Conservation (phyloP, 2,113 vertebrate species). For the Hydrochoerus hydrochaeris region DNA sequence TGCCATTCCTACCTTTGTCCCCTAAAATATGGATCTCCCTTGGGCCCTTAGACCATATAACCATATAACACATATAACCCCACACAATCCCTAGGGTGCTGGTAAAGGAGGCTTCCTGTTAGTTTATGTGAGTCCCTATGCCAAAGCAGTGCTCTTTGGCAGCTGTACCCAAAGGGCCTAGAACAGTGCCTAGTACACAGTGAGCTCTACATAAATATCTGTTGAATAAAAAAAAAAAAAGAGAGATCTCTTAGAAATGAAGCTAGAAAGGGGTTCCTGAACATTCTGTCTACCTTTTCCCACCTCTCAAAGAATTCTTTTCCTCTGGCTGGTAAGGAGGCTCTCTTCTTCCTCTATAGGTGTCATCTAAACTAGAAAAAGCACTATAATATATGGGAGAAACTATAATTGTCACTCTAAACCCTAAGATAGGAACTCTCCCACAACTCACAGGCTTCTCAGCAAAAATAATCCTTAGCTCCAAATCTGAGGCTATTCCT, state of each 20-base stretch:
- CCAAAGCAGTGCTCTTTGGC: constrained; percentile 4
- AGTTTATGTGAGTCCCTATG: background rate
- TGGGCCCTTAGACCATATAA: background rate
- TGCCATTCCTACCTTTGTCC: background rate
- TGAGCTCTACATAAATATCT: background rate
- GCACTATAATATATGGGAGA: constrained; percentile 13
- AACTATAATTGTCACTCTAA: constrained; percentile 53
- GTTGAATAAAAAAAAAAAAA: constrained; percentile 41
- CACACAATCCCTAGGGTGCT: background rate
- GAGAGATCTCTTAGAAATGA: background rate
- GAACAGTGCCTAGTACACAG: background rate
- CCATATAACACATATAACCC: constrained; percentile 13
- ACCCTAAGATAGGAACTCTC: constrained; percentile 21
- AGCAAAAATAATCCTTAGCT: constrained; percentile 39
- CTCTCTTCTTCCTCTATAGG: constrained; percentile 19
- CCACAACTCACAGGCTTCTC: constrained; percentile 35
- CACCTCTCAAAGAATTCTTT: background rate
- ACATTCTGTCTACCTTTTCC: background rate
- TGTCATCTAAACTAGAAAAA: constrained; percentile 58
- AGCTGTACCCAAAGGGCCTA: constrained; percentile 24
- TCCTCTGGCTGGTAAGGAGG: background rate
- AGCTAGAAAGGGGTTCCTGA: background rate
- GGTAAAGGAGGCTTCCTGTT: background rate
- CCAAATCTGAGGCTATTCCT: constrained; percentile 36
- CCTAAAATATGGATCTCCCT: background rate